These are phyloP conservation scores for Physeter macrocephalus DNA, from an alignment of 2,113 vertebrate genomes.

Conservation along the genomic window DNA sequence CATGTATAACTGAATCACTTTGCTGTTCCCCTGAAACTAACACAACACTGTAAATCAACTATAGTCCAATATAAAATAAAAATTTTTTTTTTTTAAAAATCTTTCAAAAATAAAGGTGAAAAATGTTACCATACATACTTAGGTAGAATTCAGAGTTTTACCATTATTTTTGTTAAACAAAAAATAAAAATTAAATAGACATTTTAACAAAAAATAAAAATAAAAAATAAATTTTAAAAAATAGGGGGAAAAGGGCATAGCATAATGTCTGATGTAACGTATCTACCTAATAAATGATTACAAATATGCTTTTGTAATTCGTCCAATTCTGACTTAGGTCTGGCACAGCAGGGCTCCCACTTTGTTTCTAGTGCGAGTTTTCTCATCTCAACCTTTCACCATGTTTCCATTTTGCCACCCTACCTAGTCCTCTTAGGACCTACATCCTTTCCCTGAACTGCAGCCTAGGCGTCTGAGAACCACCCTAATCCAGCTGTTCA, in stretches of 20 bases:
- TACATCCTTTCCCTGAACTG: background rate
- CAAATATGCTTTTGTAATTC: background rate
- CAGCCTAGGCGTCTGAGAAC: background rate
- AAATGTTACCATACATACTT: background rate
- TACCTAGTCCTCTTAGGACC: background rate
- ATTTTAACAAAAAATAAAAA: background rate
- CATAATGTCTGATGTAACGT: background rate
- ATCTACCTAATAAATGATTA: background rate
- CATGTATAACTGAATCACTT: no score
- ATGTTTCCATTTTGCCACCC: background rate
- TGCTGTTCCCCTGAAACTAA: no score
- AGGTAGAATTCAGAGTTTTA: background rate
- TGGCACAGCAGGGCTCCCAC: background rate
- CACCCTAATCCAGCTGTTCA: background rate
- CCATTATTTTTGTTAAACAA: background rate
- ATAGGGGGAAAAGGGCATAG: background rate
- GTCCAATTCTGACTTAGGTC: background rate
- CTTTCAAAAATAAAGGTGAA: background rate
- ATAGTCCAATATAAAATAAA: no score
- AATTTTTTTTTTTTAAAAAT: rapidly evolving
- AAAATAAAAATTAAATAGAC: background rate
- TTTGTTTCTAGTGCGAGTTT: background rate
- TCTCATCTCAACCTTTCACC: background rate
- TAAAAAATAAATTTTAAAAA: no score
- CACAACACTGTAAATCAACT: no score